phyloP scores from a whole-genome alignment of 2,113 vertebrate species.

The Sinocyclocheilus grahami region DNA sequence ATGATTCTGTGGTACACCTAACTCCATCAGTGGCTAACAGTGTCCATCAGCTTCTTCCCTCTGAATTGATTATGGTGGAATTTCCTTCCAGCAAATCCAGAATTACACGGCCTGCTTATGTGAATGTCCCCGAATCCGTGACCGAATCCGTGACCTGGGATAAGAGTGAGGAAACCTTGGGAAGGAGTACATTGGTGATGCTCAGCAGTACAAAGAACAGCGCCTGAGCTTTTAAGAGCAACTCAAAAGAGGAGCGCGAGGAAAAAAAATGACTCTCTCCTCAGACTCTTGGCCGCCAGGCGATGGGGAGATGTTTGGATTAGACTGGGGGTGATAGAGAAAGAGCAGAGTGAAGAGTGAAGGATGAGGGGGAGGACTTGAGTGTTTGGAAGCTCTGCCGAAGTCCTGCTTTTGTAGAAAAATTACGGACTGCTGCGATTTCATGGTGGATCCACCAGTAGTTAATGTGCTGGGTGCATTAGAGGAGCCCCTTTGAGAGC shows the following conservation, averaged over 20 bases:
- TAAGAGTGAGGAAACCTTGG: constrained; percentile 29
- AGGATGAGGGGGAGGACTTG: constrained; percentile 46
- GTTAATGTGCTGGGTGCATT: constrained; percentile 53
- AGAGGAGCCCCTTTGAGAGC: constrained; percentile 33
- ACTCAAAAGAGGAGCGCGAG: constrained; percentile 27
- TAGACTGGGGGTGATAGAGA: constrained; percentile 53
- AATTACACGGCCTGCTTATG: constrained; percentile 40
- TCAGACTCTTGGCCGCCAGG: constrained; percentile 56
- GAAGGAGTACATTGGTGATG: constrained; percentile 24
- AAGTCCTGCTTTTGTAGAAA: constrained; percentile 54
- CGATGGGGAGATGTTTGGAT: constrained; percentile 61
- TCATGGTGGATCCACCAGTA: constrained; percentile 37
- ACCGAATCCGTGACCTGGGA: constrained; percentile 11
- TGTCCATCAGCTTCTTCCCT: constrained; percentile 8
- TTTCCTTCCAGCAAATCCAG: constrained; percentile 45
- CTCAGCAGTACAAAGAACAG: constrained; percentile 42
- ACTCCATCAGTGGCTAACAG: neutral
- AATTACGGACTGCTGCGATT: constrained; percentile 54
- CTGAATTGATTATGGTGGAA: constrained; percentile 42
- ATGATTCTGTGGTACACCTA: neutral
- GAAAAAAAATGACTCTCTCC: constrained; percentile 26
- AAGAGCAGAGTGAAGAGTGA: constrained; percentile 39
- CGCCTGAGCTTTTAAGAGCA: constrained; percentile 52
- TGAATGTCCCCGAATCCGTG: constrained; percentile 39
- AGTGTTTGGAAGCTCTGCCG: constrained; percentile 52